These are phyloP conservation scores for Athene noctua DNA, from an alignment of 2,113 vertebrate species.

Conservation along the genomic window DNA sequence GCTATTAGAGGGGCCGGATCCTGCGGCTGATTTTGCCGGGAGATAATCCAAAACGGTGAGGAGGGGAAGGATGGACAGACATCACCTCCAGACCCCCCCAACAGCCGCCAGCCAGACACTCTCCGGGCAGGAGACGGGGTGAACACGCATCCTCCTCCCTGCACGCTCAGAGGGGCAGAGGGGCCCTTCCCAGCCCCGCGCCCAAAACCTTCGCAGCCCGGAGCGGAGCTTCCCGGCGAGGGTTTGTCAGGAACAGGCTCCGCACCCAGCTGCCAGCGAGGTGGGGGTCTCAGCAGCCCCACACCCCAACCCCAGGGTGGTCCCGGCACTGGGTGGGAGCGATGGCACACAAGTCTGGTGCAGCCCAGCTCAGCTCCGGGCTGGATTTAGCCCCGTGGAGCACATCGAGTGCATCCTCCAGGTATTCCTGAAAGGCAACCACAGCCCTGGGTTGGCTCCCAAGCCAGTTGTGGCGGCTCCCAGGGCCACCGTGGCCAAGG, in stretches of 20 bases:
- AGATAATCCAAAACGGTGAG: background rate
- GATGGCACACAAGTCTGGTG: rapidly evolving
- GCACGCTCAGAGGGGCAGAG: rapidly evolving
- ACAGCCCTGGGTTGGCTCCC: background rate
- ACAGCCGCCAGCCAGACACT: rapidly evolving
- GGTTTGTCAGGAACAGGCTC: background rate
- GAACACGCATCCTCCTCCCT: rapidly evolving
- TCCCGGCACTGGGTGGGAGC: background rate
- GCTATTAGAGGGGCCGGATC: background rate
- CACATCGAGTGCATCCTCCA: rapidly evolving
- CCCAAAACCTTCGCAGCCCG: background rate
- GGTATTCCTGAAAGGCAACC: background rate
- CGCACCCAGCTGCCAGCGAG: background rate
- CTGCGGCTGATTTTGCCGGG: background rate
- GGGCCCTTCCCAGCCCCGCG: background rate
- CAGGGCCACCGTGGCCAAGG: rapidly evolving
- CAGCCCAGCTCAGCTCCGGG: background rate
- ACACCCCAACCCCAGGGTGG: background rate
- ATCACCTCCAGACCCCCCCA: background rate
- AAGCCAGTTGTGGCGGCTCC: background rate
- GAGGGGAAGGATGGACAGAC: background rate
- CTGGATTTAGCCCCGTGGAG: background rate
- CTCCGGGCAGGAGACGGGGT: background rate
- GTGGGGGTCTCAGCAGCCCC: background rate
- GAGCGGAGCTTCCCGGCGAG: rapidly evolving